Base-by-base conservation (phyloP, 1,140 invertebrate genomes). In the Ganaspis sp. region DNA sequence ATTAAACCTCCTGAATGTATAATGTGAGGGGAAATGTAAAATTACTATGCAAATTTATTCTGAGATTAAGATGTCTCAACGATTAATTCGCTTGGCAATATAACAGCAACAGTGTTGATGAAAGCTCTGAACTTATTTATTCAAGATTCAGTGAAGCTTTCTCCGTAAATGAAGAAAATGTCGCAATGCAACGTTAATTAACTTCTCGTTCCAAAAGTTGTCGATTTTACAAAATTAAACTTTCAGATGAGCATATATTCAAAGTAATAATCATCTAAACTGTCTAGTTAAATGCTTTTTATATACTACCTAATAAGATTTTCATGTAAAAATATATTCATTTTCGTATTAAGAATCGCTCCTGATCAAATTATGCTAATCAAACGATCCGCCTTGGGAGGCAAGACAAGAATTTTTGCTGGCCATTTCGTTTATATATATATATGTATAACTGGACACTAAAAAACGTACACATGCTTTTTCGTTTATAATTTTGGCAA, bases 301-400 rank as follows among this genome's bases (percentile, higher is more conserved):
- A 64, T 64, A 23, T n/a, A 29, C 21, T 64, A 12, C 54, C 54
- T 64, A 64, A 64, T 64, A 64, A 64, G 54, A 64, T 64, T 64
- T 64, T 64, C 54, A 26, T 64, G 54, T 64, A 64, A 64, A 64
- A 64, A 64, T 23, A 29, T 64, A 29, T 64, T 23, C 54, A 64
- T 49, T n/a, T 49, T 4, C 3, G 42, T 49, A 49, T 49, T 17
- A 9, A 19, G 54, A 64, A 64, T 26, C 23, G 54, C 54, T 64
- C 12, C 54, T 26, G 21, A 64, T 26, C 54, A 15, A 29, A 58
- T 58, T 26, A 58, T 58, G 53, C 53, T 58, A 58, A 58, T 58
- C 12, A 58, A 64, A 64, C 21, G 54, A 12, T 64, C 21, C 54
- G 21, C 21, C 11, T 64, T 64, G 54, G 54, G 26, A 64, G 54